phyloP scores from a whole-genome alignment of 2,797 vertebrate genomes.

The Platyrinchus mystaceus region DNA sequence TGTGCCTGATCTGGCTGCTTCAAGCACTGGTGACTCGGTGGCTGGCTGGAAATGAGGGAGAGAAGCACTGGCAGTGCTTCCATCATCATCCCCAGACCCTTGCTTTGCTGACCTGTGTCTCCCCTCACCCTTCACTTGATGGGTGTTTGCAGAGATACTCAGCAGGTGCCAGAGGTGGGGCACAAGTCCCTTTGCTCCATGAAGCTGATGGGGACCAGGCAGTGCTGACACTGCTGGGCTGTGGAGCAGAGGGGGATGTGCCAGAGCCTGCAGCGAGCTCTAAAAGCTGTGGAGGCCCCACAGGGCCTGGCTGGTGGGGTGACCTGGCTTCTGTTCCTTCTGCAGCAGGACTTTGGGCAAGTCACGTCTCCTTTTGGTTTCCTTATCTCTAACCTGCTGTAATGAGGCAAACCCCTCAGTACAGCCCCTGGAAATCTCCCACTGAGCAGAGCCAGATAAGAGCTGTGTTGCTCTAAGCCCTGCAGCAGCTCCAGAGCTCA shows the following conservation, averaged over 20 bases:
- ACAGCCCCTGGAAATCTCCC: slow-evolving; percentile 29
- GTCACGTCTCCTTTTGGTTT: neutral
- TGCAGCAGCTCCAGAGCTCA: neutral
- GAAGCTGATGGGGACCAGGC: neutral
- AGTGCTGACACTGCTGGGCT: neutral
- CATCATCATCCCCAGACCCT: neutral
- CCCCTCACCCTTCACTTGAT: fast-evolving
- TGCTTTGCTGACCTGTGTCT: fast-evolving
- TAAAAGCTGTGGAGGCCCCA: fast-evolving
- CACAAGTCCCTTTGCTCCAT: neutral
- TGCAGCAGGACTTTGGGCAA: neutral
- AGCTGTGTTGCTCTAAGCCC: neutral
- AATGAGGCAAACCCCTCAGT: neutral
- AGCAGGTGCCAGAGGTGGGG: neutral
- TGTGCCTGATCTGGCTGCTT: neutral
- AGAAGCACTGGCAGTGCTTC: neutral
- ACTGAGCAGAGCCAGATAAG: neutral
- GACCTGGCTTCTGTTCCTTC: slow-evolving; percentile 11
- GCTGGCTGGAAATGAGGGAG: neutral
- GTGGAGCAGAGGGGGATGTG: fast-evolving
- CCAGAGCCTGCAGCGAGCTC: neutral
- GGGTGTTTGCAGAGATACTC: neutral
- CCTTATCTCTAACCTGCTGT: neutral
- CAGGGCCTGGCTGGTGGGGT: fast-evolving
- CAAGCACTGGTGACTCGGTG: neutral